These are phyloP conservation scores for Pipistrellus kuhlii DNA, from an alignment of 2,797 vertebrate species.

Conservation along the genomic window DNA sequence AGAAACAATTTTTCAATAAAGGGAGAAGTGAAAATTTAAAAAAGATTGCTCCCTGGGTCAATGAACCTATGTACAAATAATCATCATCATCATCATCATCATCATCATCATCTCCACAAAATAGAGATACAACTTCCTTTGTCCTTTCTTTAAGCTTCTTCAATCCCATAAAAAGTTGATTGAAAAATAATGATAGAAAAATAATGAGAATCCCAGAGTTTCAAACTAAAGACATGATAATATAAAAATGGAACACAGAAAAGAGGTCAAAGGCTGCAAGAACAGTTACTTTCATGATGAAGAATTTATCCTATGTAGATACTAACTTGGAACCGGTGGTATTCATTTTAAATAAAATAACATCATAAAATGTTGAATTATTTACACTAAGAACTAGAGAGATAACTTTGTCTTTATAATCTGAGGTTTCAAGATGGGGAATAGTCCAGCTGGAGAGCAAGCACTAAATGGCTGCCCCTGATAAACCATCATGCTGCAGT, in stretches of 20 bases:
- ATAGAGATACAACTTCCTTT: not conserved
- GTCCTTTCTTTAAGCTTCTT: not conserved
- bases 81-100: no score
- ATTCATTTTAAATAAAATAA: conserved; percentile 20
- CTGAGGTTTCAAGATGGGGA: not conserved
- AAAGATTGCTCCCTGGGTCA: not conserved
- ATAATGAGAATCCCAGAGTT: not conserved
- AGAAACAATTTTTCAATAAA: not conserved
- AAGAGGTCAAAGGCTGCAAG: not conserved
- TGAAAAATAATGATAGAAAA: not conserved
- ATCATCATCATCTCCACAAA: not conserved
- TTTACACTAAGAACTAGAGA: not conserved
- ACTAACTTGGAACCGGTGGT: not conserved
- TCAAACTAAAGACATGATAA: not conserved
- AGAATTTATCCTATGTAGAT: not conserved
- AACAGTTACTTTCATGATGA: not conserved
- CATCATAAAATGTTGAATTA: not conserved
- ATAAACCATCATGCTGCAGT: accelerated
- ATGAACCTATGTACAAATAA: no score
- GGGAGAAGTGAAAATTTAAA: not conserved
- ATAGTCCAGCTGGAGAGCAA: not conserved
- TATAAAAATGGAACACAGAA: not conserved
- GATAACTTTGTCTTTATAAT: not conserved
- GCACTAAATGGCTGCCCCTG: accelerated
- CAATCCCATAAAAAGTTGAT: not conserved